phyloP scores from a whole-genome alignment of 53 echinoderm and acorn worm species.

The Pentamera pediparva region DNA sequence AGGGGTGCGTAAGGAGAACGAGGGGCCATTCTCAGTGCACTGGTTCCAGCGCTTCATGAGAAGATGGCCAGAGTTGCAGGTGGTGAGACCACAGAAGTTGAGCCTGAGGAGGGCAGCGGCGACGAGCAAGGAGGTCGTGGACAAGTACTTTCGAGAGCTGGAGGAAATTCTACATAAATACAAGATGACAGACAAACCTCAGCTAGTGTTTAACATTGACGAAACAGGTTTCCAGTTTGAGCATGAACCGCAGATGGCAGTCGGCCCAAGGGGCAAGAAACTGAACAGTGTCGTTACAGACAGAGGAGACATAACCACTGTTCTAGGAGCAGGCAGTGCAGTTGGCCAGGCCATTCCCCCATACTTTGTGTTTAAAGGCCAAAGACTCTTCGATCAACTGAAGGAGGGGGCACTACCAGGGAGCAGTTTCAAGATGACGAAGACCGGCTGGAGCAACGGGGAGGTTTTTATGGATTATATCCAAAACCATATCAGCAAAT shows the following conservation, averaged over 20 bases:
- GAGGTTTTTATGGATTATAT: neutral
- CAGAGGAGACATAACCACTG: slow-evolving; percentile 9
- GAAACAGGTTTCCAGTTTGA: slow-evolving; percentile 28
- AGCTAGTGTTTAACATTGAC: neutral
- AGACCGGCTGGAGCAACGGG: neutral
- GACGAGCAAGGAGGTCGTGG: neutral
- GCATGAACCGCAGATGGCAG: slow-evolving; percentile 16
- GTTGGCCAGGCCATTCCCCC: neutral
- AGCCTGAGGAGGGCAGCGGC: slow-evolving; percentile 13
- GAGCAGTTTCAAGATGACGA: neutral
- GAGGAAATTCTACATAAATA: slow-evolving; percentile 4
- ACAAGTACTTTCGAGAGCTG: neutral
- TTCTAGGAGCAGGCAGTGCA: slow-evolving; percentile 17
- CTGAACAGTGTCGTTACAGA: neutral
- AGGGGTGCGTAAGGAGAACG: no score
- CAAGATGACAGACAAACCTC: neutral
- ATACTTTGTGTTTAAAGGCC: neutral
- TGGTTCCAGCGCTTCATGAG: no score
- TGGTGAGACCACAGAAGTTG: neutral
- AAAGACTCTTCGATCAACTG: neutral
- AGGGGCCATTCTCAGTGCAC: no score
- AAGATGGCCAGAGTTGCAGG: neutral
- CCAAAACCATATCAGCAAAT: slow-evolving; percentile 12
- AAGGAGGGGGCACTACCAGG: neutral
- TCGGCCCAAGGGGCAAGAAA: slow-evolving; percentile 10